Conservation (phyloP, 2,797 vertebrate species). For the Mus caroli region DNA sequence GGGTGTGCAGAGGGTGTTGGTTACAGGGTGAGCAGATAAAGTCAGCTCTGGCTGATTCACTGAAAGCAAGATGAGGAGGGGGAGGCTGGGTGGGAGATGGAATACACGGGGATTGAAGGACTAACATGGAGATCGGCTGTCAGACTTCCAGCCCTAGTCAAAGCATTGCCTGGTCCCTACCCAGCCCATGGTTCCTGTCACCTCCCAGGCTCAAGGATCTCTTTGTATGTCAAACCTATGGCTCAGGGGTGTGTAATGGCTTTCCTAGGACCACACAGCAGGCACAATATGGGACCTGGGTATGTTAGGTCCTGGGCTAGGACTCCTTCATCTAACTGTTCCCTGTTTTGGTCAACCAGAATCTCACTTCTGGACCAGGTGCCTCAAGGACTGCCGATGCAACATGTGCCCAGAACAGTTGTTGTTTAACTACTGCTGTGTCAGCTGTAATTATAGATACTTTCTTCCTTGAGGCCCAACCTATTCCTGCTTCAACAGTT, state of each 20-base stretch:
- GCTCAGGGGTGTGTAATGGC: background rate
- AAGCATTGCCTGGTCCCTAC: background rate
- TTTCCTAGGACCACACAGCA: background rate
- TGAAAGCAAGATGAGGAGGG: fast-evolving
- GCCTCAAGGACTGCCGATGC: background rate
- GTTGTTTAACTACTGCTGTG: fast-evolving
- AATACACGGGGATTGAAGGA: fast-evolving
- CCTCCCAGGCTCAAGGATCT: fast-evolving
- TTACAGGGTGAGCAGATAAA: fast-evolving
- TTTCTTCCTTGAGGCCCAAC: background rate
- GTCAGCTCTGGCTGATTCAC: background rate
- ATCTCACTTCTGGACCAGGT: background rate
- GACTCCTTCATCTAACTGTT: background rate
- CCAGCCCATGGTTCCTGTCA: fast-evolving
- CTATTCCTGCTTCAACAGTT: fast-evolving
- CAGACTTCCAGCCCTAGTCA: fast-evolving
- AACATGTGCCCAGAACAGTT: fast-evolving
- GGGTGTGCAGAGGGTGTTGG: fast-evolving
- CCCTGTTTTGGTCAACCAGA: background rate
- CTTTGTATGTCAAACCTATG: background rate
- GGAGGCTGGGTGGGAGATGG: too few species aligned
- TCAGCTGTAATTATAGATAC: fast-evolving
- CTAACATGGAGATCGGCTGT: fast-evolving
- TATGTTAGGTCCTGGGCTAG: background rate
- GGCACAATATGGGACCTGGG: fast-evolving